These are phyloP conservation scores for Megalonaias nervosa DNA, from an alignment of 1,140 invertebrate genomes.

Conservation along the genomic window DNA sequence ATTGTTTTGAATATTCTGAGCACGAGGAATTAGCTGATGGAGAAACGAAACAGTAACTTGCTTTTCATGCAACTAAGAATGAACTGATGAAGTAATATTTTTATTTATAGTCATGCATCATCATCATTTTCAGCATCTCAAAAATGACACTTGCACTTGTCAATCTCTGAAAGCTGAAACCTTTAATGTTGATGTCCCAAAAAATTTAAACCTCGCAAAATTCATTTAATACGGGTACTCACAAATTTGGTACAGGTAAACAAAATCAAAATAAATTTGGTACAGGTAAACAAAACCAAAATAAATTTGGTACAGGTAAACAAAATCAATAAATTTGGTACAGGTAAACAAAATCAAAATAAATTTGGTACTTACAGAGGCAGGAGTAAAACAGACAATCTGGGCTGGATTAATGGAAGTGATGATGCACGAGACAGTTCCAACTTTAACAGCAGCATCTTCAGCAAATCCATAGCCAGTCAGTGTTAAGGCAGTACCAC, in stretches of 20 bases:
- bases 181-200: no score
- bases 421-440: neutral
- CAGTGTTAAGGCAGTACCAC: constrained; percentile 21
- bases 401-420: neutral
- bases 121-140: no score
- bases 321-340: no score
- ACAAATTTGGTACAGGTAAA: neutral
- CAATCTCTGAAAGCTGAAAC: no score
- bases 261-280: neutral
- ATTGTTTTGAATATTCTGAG: no score
- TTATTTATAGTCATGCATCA: no score
- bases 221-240: neutral
- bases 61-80: no score
- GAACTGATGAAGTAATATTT: no score
- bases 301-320: neutral
- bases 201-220: no score
- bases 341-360: neutral
- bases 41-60: no score
- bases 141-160: no score
- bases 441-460: constrained; percentile 10
- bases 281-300: neutral
- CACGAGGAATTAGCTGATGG: no score
- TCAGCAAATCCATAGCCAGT: constrained; percentile 24
- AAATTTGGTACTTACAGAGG: constrained; percentile 21
- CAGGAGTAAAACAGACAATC: constrained; percentile 17